A percentile compares a stretch with the other conserved stretches of the same genome.
Conservation (phyloP, 35 echinoderm and acorn worm species). For the Nesometra sesokonis region DNA sequence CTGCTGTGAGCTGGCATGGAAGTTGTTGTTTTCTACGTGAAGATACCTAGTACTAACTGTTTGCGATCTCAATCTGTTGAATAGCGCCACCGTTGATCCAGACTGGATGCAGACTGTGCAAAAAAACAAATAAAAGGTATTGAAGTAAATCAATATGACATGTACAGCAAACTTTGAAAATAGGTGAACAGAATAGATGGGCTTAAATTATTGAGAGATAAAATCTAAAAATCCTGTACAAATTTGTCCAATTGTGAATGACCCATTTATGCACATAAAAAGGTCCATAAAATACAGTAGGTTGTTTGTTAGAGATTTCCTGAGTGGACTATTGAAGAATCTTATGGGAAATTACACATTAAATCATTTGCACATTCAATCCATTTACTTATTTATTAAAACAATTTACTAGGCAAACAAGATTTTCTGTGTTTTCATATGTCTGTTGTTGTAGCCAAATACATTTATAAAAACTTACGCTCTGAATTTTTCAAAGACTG, state of each 20-base stretch:
- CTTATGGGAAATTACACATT: not conserved
- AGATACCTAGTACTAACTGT: conserved; percentile 97
- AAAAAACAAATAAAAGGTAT: conserved; percentile 3
- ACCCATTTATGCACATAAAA: too few relatives aligned
- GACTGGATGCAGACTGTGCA: conserved; percentile 80
- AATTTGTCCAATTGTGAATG: too few relatives aligned
- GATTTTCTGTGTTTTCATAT: not conserved
- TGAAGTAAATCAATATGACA: not conserved
- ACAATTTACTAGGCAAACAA: not conserved
- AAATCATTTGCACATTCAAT: not conserved
- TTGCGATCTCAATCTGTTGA: conserved; percentile 85
- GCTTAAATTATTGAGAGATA: too few relatives aligned
- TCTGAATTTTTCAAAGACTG: conserved; percentile 98
- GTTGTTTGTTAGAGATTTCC: too few relatives aligned
- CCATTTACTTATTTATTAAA: not conserved
- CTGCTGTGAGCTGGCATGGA: conserved; percentile 95
- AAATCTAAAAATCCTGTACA: too few relatives aligned
- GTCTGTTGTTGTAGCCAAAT: not conserved
- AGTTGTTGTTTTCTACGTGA: conserved; percentile 94
- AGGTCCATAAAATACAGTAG: too few relatives aligned
- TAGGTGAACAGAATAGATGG: not conserved
- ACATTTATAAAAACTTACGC: conserved; percentile 51
- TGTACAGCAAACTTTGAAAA: not conserved
- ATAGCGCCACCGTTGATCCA: conserved; percentile 94
- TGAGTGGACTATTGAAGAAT: too few relatives aligned